Base-by-base conservation (phyloP, 2,797 vertebrate genomes). In the Pangasius mekongensis region DNA sequence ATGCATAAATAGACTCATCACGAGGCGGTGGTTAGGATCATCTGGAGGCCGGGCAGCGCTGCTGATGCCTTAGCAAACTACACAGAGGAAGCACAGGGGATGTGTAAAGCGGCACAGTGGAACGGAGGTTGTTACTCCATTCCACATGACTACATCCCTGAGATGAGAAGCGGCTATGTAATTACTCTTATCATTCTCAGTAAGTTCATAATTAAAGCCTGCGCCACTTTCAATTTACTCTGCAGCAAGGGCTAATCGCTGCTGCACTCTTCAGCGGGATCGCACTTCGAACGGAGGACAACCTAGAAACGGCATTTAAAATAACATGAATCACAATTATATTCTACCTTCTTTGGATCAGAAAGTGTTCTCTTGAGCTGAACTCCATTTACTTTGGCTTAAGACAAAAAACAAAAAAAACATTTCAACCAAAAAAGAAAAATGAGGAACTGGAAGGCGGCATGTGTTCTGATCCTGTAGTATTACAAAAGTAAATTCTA, bases 121-220 rank as follows among this genome's bases (percentile, higher is more conserved):
- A 89, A 76, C 60, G n/a, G 78, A 84, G 24, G n/a, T 39, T 58
- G 81, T 60, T 84, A 54, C 85, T 86, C 30, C 47, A 78, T 87
- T 76, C 88, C 83, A 33, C 74, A 92, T 88, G 85, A 69, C 58
- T 71, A 83, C 69, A 85, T 91, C 84, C 87, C 16, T 47, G 87
- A 89, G 91, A 91, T 90, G 82, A 85, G 85, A 58, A 24, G 66
- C 85, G 39, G 86, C 89, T 85, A 89, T 84, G 86, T 93, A 93
- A 94, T 93, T 92, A 93, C 89, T 91, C 90, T 88, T 91, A 93
- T 92, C 90, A 92, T 92, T 90, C 88, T 85, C 86, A 58, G 67
- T 89, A 88, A 93, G 90, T 89, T 90, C 86, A 82, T 93, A 93
- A 92, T 91, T 86, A 89, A 87, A 83, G 80, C 84, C 88, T 91